A percentile compares a stretch with the other conserved stretches of the same genome.
These are phyloP conservation scores for Lordiphosa clarofinis DNA, from an alignment of 1,140 invertebrate genomes.

Conservation along the genomic window DNA sequence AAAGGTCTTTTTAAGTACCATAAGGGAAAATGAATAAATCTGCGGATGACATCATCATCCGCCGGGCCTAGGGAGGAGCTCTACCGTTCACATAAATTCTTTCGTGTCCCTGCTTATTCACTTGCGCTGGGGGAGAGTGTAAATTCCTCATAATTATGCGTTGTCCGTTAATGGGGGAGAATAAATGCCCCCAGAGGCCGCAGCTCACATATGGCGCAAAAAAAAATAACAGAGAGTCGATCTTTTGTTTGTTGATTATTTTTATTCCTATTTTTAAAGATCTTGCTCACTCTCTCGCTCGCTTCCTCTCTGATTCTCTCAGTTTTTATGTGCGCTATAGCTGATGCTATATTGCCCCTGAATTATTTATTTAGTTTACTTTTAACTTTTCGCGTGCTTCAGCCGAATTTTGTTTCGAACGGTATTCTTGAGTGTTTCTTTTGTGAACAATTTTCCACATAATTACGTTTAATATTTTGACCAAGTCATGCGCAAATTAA, in stretches of 20 bases:
- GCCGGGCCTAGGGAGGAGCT: constrained; percentile 1
- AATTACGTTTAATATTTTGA: constrained; percentile 8
- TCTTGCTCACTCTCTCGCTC: constrained; percentile 26
- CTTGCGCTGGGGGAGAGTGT: constrained; percentile 42
- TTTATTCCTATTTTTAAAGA: constrained; percentile 68
- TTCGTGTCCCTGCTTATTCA: constrained; percentile 66
- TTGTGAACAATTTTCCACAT: constrained; percentile 10
- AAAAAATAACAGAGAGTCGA: constrained; percentile 24
- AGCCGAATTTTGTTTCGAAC: constrained; percentile 26
- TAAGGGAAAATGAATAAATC: constrained; percentile 19
- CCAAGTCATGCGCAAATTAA: constrained; percentile 36
- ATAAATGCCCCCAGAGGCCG: constrained; percentile 12
- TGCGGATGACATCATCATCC: constrained; percentile 43
- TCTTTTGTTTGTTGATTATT: constrained; percentile 53
- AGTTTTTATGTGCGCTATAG: constrained; percentile 16
- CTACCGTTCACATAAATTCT: constrained; percentile 8
- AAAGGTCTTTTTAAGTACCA: constrained; percentile 18
- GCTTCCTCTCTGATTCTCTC: constrained; percentile 19
- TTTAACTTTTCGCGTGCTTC: constrained; percentile 63
- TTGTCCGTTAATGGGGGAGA: constrained; percentile 19
- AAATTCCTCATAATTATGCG: constrained; percentile 67
- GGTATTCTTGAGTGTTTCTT: constrained; percentile 21
- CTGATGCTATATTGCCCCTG: constrained; percentile 55
- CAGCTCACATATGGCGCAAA: constrained; percentile 44
- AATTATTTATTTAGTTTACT: constrained; percentile 61